A percentile compares a stretch with the other conserved stretches of the same genome.
Conservation (phyloP, 2,113 vertebrate species). For the Cyanoramphus novaezelandiae region DNA sequence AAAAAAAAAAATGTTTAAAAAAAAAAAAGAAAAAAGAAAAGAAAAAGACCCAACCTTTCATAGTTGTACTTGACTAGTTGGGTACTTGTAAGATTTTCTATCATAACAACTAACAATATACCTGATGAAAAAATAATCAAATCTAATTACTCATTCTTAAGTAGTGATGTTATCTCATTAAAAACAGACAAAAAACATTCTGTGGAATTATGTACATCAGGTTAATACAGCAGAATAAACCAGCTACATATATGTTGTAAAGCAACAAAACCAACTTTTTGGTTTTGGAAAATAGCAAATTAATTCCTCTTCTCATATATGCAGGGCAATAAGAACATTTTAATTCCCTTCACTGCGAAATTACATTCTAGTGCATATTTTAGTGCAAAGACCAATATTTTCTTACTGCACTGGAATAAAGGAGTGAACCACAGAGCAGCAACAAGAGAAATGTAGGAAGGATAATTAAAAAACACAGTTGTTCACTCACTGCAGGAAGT, state of each 20-base stretch:
- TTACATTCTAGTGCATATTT: neutral
- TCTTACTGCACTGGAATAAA: neutral
- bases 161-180: neutral
- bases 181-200: neutral
- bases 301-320: neutral
- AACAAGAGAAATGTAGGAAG: neutral
- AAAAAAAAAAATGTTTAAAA: neutral
- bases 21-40: neutral
- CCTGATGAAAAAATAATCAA: neutral
- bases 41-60: fast-evolving
- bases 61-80: neutral
- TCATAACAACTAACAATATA: neutral
- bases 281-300: neutral
- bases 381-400: neutral
- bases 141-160: neutral
- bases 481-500: neutral
- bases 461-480: neutral
- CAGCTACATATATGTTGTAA: neutral
- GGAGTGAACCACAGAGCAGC: neutral
- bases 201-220: neutral
- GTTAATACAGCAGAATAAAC: neutral
- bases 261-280: neutral
- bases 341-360: neutral
- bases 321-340: neutral
- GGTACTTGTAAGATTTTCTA: neutral